Percentiles rank a stretch among this genome's conserved stretches.
These are phyloP conservation scores for Petrocephalus sullivani DNA, from an alignment of 2,797 vertebrate species.

Conservation along the genomic window DNA sequence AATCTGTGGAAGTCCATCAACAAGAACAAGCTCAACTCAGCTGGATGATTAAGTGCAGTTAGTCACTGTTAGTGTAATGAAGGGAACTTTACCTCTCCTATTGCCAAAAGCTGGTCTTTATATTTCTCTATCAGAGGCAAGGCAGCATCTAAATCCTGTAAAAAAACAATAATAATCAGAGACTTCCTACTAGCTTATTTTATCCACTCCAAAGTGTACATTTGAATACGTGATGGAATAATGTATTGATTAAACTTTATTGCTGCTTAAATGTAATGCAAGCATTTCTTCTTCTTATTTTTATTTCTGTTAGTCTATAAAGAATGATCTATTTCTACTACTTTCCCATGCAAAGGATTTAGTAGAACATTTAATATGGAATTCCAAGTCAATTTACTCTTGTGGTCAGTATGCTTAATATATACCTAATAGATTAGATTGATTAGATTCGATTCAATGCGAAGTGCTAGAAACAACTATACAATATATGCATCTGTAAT, in stretches of 20 bases:
- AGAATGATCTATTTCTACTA: not conserved
- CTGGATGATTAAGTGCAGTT: not conserved
- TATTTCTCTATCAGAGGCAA: slow-evolving; percentile 84
- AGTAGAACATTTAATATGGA: not conserved
- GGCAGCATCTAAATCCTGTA: slow-evolving; percentile 82
- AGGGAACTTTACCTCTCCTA: slow-evolving; percentile 76
- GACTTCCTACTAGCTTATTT: not conserved
- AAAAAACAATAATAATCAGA: not conserved
- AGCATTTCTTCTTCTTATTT: not conserved
- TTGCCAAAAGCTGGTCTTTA: slow-evolving; percentile 79
- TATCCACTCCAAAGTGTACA: not conserved
- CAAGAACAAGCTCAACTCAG: not conserved
- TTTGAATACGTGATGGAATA: not conserved
- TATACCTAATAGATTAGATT: not conserved
- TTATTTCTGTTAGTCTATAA: not conserved
- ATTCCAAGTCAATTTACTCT: not conserved
- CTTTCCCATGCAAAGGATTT: not conserved
- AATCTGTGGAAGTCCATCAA: not conserved
- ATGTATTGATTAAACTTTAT: not conserved
- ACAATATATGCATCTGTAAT: not conserved
- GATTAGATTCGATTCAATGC: not conserved
- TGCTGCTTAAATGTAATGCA: not conserved
- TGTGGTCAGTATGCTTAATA: not conserved
- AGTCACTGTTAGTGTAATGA: not conserved
- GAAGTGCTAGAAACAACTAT: not conserved